These are phyloP conservation scores for Busseola fusca DNA, from an alignment of 2,888 invertebrate species.

Conservation along the genomic window DNA sequence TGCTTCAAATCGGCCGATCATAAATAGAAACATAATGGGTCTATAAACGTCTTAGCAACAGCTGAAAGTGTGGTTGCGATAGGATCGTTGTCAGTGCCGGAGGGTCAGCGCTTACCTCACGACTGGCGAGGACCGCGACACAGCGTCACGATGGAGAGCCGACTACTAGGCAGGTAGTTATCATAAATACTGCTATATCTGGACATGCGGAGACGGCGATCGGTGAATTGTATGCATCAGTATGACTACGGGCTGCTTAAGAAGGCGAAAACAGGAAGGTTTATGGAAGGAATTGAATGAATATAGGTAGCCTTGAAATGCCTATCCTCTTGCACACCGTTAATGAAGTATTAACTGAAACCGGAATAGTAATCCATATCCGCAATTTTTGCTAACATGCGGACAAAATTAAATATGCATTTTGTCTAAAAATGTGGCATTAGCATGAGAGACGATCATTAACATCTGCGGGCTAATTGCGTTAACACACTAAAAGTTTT, in stretches of 20 bases:
- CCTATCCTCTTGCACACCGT: neutral
- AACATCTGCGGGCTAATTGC: neutral
- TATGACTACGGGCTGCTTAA: constrained; percentile 54
- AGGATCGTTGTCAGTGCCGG: constrained; percentile 71
- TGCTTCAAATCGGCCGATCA: constrained; percentile 67
- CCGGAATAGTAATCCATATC: neutral
- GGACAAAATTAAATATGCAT: neutral
- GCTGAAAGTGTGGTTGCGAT: constrained; percentile 74
- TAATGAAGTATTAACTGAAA: neutral
- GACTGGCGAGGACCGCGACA: constrained; percentile 57
- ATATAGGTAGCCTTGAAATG: neutral
- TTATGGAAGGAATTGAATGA: constrained; percentile 15
- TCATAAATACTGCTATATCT: constrained; percentile 57
- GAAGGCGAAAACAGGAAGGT: constrained; percentile 14
- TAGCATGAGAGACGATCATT: neutral
- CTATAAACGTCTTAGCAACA: constrained; percentile 75
- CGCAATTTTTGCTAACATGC: neutral
- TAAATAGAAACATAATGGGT: constrained; percentile 76
- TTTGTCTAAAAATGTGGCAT: neutral
- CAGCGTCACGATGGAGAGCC: constrained; percentile 52
- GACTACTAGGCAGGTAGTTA: constrained; percentile 50
- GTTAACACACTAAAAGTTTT: neutral
- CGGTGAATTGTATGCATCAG: constrained; percentile 60
- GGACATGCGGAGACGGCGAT: constrained; percentile 50
- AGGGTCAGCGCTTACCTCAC: constrained; percentile 69